Percentiles rank a stretch among this genome's conserved stretches.
phyloP scores from a whole-genome alignment of 2,113 vertebrate genomes.

The Meleagris gallopavo region DNA sequence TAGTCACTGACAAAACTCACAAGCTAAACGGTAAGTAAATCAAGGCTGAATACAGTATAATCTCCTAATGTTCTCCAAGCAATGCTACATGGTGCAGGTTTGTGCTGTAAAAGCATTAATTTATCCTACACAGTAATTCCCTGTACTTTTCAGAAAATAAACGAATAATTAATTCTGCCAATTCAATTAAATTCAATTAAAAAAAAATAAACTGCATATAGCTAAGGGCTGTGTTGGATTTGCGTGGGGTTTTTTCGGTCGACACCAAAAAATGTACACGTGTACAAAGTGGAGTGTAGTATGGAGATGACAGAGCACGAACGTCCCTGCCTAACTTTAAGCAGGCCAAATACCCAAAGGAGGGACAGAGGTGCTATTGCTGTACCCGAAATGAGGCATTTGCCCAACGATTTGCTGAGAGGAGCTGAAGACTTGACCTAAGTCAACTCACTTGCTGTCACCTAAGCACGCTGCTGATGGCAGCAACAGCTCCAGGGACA shows the following conservation, averaged over 20 bases:
- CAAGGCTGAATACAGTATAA: not conserved
- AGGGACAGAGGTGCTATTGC: not conserved
- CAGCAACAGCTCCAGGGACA: not conserved
- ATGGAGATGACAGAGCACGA: not conserved
- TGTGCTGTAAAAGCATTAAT: not conserved
- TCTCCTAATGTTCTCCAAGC: not conserved
- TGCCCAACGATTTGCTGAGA: not conserved
- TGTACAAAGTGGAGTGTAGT: not conserved
- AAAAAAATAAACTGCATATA: not conserved
- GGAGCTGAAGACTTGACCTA: not conserved
- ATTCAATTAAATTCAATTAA: not conserved
- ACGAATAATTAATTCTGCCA: not conserved
- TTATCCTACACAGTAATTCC: not conserved
- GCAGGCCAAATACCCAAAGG: not conserved
- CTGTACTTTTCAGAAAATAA: not conserved
- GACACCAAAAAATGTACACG: not conserved
- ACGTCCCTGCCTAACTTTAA: not conserved
- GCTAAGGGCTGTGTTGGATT: not conserved
- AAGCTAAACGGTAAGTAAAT: not conserved
- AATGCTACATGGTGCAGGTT: not conserved
- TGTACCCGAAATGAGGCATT: rapidly evolving
- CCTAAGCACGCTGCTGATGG: rapidly evolving
- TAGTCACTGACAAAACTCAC: not conserved
- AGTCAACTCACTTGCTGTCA: rapidly evolving
- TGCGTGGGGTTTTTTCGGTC: not conserved